Evolutionary conservation across 2,113 vertebrate genomes (phyloP), one percentile per base, ranked within the genome.

Genomic region (Panthera tigris): DNA sequence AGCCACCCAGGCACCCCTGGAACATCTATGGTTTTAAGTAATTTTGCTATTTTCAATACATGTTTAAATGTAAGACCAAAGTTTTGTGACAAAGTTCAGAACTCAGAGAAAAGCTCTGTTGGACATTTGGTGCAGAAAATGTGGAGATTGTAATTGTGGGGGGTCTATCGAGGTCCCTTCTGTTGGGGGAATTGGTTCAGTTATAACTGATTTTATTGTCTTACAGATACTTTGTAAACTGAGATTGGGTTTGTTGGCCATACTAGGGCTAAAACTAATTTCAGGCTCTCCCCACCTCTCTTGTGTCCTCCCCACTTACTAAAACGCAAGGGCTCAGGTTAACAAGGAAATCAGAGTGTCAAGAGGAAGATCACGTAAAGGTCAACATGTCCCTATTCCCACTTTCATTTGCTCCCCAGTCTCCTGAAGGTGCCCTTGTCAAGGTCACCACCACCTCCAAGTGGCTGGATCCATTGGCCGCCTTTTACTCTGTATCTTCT

Each of bases 1-100:
- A 61, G 21, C 21, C 57, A 61, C 57, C 21, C 19, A 23, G 57
- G 57, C 57, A 61, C 7, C 57, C 57, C 57, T 61, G 21, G 65
- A 88, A 83, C 15, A 80, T 5, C 25, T 50, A 27, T 95, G 41
- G 48, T 52, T 92, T 90, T 82, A 94, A 85, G n/a, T 52, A 90
- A 86, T 25, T 86, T 82, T 79, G 50, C 27, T 89, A 78, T 63
- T 96, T 89, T 92, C 41, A 96, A 57, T 90, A 78, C 19, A 45
- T 66, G 29, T 82, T 14, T 68, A 97, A 88, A 78, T 79, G 8
- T 92, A 94, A 92, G 89, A 71, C 25, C 57, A 63, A 95, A 71
- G 33, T 87, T 82, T 76, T 73, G 33, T 95, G 73, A 81, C 29
- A 14, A 94, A 95, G 25, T 73, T 92, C 39, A 39, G 23, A 82